These are phyloP conservation scores for Drosophila arizonae DNA, from an alignment of 1,140 invertebrate species.

Conservation along the genomic window DNA sequence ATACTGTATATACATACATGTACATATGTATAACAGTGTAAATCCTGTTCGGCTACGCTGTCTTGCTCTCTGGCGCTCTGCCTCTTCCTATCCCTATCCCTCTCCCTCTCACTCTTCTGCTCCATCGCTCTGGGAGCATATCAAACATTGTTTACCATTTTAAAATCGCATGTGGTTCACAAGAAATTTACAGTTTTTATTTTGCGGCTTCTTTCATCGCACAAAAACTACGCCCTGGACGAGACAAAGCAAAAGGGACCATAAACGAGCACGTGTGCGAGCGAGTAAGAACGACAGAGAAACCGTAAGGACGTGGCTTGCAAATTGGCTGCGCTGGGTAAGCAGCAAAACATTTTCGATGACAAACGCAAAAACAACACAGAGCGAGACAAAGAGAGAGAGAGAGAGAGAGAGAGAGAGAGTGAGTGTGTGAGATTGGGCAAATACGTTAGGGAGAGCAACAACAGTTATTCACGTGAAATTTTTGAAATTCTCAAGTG, in stretches of 20 bases:
- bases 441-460: constrained; percentile 8
- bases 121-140: neutral
- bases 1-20: neutral
- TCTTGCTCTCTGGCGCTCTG: constrained; percentile 20
- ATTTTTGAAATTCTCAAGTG: constrained; percentile 55
- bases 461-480: constrained; percentile 52
- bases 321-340: constrained; percentile 66
- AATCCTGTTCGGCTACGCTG: neutral
- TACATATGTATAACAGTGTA: neutral
- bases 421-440: neutral
- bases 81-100: neutral
- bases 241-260: neutral
- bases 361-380: constrained; percentile 67
- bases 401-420: neutral
- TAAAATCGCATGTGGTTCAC: constrained; percentile 65
- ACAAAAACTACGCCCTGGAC: neutral
- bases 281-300: too few relatives aligned
- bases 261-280: neutral
- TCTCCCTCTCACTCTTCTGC: neutral
- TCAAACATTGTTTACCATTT: constrained; percentile 63
- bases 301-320: constrained; percentile 2
- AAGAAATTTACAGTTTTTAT: constrained; percentile 65
- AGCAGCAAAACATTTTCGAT: constrained; percentile 67
- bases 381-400: neutral
- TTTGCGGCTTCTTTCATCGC: constrained; percentile 42